phyloP scores from a whole-genome alignment of 2,888 invertebrate genomes.

The Rhynchonema sp. region DNA sequence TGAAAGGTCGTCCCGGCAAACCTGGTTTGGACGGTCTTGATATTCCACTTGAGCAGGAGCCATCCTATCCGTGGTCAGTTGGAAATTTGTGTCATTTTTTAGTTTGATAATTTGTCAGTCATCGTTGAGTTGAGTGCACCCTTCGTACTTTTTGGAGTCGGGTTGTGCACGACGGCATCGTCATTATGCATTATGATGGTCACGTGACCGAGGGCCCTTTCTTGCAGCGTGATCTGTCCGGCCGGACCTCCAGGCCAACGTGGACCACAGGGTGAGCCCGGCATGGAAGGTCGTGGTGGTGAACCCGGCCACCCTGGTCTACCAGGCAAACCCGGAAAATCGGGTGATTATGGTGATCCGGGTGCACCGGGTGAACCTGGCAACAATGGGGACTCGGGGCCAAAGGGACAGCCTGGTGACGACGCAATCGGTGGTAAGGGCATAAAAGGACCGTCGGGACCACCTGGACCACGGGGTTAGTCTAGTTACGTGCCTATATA shows the following conservation, averaged over 20 bases:
- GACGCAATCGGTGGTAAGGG: conserved; percentile 25
- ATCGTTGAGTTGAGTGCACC: no score
- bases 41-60: conserved; percentile 25
- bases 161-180: no score
- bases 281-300: conserved; percentile 18
- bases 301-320: conserved; percentile 19
- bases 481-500: background rate
- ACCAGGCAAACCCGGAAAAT: conserved; percentile 21
- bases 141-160: no score
- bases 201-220: no score
- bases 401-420: conserved; percentile 24
- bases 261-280: conserved; percentile 23
- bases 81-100: background rate
- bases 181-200: no score
- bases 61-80: conserved; percentile 20
- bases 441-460: conserved; percentile 23
- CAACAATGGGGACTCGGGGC: conserved; percentile 9
- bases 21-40: conserved; percentile 26
- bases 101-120: no score
- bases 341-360: conserved; percentile 17
- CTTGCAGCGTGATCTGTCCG: conserved; percentile 23
- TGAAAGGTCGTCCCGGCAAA: conserved; percentile 16
- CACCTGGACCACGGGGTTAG: conserved; percentile 21
- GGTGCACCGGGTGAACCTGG: conserved; percentile 24
- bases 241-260: conserved; percentile 24